phyloP scores from a whole-genome alignment of 2,113 vertebrate species.

The Notarius quadriscutis region DNA sequence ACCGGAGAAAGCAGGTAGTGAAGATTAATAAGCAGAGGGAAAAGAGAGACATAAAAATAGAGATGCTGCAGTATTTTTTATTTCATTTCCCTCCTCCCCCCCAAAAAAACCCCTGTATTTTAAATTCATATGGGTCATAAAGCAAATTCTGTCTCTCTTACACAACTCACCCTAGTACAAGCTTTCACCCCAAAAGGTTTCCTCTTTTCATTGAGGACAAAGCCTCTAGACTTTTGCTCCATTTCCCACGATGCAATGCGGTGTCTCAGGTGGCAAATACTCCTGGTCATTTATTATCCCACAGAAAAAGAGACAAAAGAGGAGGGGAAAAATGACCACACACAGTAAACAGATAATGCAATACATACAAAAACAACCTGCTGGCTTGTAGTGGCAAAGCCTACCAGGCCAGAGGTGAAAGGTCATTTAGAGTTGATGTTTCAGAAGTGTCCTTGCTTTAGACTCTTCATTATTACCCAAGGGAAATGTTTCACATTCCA shows the following conservation, averaged over 20 bases:
- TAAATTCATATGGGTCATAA: slow-evolving; percentile 1
- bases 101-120: neutral
- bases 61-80: neutral
- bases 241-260: slow-evolving; percentile 11
- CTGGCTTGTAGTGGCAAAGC: slow-evolving; percentile 2
- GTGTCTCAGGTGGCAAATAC: neutral
- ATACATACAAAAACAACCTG: slow-evolving; percentile 10
- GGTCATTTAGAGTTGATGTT: neutral
- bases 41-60: neutral
- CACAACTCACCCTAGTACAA: neutral
- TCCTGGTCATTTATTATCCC: slow-evolving; percentile 2
- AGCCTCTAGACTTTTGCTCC: slow-evolving; percentile 1
- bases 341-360: neutral
- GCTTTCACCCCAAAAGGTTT: neutral
- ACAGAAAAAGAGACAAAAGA: neutral
- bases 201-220: slow-evolving; percentile 10
- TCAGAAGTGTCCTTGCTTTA: neutral
- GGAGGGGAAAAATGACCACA: neutral
- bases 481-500: neutral
- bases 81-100: neutral
- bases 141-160: neutral
- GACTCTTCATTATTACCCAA: neutral
- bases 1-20: neutral
- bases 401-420: slow-evolving; percentile 17
- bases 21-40: slow-evolving; percentile 12